phyloP scores from a whole-genome alignment of 1,140 invertebrate species.

The Asobara japonica region DNA sequence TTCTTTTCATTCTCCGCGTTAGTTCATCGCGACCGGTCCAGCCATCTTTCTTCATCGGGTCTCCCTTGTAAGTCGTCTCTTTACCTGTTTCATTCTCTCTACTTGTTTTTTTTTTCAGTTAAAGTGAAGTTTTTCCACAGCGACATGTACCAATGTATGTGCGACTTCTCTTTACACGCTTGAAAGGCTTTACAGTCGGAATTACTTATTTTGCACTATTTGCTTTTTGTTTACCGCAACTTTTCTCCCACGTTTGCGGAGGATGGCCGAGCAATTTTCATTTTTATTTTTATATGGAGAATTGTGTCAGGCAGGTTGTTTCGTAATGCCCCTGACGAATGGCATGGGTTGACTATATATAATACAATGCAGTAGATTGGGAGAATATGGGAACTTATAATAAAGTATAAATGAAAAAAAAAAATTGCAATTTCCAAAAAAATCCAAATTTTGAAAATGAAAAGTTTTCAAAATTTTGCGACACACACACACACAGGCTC shows the following conservation, averaged over 20 bases:
- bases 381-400: no score
- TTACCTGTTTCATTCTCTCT: constrained; percentile 16
- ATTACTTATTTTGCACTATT: background rate
- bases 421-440: no score
- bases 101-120: constrained; percentile 20
- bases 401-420: no score
- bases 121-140: background rate
- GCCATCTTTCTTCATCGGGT: constrained; percentile 19
- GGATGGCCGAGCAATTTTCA: no score
- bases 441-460: no score
- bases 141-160: background rate
- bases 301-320: no score
- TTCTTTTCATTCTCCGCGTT: constrained; percentile 26
- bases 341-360: no score
- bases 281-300: background rate
- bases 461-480: no score
- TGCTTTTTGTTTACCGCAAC: background rate
- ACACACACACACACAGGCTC: no score
- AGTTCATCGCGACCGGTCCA: constrained; percentile 32
- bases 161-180: background rate
- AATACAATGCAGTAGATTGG: no score
- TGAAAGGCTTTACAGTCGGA: background rate
- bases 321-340: no score
- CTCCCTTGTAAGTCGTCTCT: constrained; percentile 28
- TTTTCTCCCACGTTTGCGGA: background rate